Evolutionary conservation across 2,888 invertebrate genomes (phyloP).

Genomic region (Meloe dianella): DNA sequence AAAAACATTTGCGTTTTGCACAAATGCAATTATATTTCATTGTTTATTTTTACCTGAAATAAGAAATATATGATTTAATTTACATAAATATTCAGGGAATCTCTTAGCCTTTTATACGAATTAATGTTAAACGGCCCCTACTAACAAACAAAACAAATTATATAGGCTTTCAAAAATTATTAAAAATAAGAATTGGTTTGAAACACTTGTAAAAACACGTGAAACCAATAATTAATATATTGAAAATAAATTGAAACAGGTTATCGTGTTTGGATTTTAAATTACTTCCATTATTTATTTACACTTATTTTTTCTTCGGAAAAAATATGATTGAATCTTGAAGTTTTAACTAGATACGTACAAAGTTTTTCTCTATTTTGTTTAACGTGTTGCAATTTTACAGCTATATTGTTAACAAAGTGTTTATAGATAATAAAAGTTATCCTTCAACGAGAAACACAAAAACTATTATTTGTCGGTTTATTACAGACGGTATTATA

Average conservation of each 20-base stretch:
- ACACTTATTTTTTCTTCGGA: not conserved
- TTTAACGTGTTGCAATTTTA: not conserved
- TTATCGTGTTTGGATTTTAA: conserved; percentile 4
- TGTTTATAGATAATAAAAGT: conserved; percentile 7
- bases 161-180: not conserved
- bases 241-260: not conserved
- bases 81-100: too few species aligned
- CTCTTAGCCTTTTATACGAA: too few species aligned
- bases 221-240: not conserved
- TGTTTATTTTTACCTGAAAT: too few species aligned
- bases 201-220: not conserved
- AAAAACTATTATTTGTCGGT: not conserved
- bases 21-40: too few species aligned
- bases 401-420: not conserved
- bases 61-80: too few species aligned
- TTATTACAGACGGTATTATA: not conserved
- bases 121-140: too few species aligned
- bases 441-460: conserved; percentile 21
- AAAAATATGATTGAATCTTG: not conserved
- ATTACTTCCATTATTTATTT: not conserved
- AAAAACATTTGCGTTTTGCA: too few species aligned
- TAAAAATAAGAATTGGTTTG: not conserved
- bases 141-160: not conserved
- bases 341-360: not conserved
- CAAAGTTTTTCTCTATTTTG: not conserved